Conservation (phyloP, 2,113 vertebrate species). For the Leptodactylus fuscus region DNA sequence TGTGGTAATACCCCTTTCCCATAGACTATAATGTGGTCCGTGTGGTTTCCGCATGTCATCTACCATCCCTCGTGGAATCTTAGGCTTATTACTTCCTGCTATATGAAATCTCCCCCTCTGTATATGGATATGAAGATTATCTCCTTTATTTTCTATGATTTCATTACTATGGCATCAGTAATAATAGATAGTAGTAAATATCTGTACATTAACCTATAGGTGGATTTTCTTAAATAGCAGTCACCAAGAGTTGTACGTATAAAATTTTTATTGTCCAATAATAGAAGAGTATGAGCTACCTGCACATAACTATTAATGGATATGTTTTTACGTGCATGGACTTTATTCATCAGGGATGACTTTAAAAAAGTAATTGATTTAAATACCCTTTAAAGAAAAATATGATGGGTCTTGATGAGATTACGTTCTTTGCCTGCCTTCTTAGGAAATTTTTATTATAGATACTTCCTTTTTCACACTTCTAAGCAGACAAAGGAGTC, state of each 20-base stretch:
- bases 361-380: background rate
- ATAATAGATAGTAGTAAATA: background rate
- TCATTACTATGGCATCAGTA: background rate
- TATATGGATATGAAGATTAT: no score
- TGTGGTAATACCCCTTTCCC: no score
- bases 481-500: constrained; percentile 44
- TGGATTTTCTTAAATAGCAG: background rate
- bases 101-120: no score
- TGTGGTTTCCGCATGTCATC: no score
- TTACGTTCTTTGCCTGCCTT: constrained; percentile 10
- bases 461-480: constrained; percentile 7
- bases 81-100: no score
- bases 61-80: no score
- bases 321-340: background rate
- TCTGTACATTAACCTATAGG: background rate
- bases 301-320: background rate
- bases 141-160: no score
- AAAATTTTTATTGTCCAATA: background rate
- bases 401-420: background rate
- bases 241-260: background rate
- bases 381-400: background rate
- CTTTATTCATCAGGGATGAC: background rate
- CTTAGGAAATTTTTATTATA: background rate
- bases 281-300: background rate
- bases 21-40: no score